phyloP scores from a whole-genome alignment of 2,797 vertebrate genomes.

The Apodemus agrarius region DNA sequence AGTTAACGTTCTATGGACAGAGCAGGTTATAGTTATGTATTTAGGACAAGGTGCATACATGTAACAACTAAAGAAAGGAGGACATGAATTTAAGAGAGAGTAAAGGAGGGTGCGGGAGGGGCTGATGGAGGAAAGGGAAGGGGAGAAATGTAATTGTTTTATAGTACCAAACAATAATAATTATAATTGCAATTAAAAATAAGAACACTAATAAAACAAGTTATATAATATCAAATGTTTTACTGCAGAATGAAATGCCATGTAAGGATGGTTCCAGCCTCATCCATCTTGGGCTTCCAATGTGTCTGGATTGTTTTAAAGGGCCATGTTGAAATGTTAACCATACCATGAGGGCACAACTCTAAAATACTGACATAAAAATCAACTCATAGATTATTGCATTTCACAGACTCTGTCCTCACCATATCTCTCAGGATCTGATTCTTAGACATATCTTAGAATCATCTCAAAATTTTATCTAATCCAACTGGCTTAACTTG shows the following conservation, averaged over 20 bases:
- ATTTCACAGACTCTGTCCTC: neutral
- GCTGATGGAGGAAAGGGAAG: neutral
- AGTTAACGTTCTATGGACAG: neutral
- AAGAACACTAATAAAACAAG: neutral
- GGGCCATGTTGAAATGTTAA: neutral
- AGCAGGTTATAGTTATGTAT: neutral
- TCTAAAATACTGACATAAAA: neutral
- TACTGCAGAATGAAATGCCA: neutral
- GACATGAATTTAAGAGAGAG: neutral
- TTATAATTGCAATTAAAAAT: neutral
- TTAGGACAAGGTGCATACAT: neutral
- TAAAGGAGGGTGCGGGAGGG: neutral
- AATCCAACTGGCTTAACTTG: neutral
- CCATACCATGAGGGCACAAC: neutral
- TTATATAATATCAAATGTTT: neutral
- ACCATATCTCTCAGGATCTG: neutral
- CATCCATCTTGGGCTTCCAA: neutral
- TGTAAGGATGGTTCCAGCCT: neutral
- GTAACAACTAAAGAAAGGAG: too few species aligned
- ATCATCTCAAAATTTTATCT: conserved; percentile 39
- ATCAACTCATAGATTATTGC: neutral
- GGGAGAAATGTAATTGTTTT: neutral
- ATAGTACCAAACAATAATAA: neutral
- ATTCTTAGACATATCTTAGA: neutral
- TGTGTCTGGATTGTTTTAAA: neutral